Evolutionary conservation across 2,888 invertebrate species (phyloP).

Genomic region (Dione vanillae): DNA sequence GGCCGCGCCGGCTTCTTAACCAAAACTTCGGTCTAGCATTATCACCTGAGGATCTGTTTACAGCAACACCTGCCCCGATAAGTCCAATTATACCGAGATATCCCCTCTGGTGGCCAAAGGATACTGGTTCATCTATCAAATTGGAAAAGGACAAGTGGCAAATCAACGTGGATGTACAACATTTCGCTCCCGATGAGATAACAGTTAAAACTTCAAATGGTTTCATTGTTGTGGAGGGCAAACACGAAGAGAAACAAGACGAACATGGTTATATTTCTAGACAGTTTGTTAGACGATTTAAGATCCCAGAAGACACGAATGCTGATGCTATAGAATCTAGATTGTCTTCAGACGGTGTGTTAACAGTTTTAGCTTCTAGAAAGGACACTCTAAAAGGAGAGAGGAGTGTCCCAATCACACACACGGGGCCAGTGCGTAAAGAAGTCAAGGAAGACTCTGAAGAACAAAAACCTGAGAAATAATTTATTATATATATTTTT

Average conservation of each 20-base stretch:
- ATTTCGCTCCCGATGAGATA: conserved; percentile 90
- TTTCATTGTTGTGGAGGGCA: conserved; percentile 88
- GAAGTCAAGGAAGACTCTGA: conserved; percentile 54
- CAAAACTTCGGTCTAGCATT: conserved; percentile 75
- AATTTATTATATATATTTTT: conserved; percentile 4
- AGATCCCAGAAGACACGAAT: conserved; percentile 88
- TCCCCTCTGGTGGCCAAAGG: conserved; percentile 68
- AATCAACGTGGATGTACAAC: conserved; percentile 89
- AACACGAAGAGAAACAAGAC: conserved; percentile 91
- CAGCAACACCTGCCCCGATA: conserved; percentile 60
- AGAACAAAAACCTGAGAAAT: conserved; percentile 44
- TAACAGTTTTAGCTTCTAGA: conserved; percentile 87
- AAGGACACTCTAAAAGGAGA: conserved; percentile 70
- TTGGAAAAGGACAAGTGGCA: conserved; percentile 85
- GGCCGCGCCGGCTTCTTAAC: conserved; percentile 71
- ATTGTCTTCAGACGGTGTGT: conserved; percentile 90
- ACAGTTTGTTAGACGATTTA: conserved; percentile 89
- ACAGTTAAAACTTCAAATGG: conserved; percentile 89
- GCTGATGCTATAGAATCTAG: conserved; percentile 88
- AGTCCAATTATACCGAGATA: conserved; percentile 60
- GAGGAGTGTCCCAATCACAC: conserved; percentile 83
- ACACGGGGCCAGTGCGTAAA: conserved; percentile 82
- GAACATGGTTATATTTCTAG: conserved; percentile 89
- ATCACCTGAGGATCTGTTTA: conserved; percentile 69
- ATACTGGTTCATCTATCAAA: conserved; percentile 78